These are phyloP conservation scores for Emmelina monodactyla DNA, from an alignment of 2,888 invertebrate genomes.

Conservation along the genomic window DNA sequence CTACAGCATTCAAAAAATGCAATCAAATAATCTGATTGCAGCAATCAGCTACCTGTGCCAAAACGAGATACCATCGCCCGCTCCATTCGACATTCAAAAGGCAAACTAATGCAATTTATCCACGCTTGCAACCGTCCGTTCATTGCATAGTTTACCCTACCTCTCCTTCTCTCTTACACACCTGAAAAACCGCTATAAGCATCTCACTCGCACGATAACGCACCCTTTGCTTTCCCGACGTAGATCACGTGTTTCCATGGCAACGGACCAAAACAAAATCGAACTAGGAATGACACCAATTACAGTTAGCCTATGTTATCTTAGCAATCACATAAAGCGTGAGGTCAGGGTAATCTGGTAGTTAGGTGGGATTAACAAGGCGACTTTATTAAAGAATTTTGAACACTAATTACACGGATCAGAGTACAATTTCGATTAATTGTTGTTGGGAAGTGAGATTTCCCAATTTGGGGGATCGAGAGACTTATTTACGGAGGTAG, in stretches of 20 bases:
- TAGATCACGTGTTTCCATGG: slow-evolving; percentile 46
- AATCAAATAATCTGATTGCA: no score
- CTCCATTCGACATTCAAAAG: slow-evolving; percentile 22
- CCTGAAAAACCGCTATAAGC: slow-evolving; percentile 12
- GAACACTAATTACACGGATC: slow-evolving; percentile 34
- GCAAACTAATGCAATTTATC: slow-evolving; percentile 52
- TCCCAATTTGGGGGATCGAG: no score
- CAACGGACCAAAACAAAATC: slow-evolving; percentile 48
- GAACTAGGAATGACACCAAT: slow-evolving; percentile 28
- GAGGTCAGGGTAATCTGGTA: slow-evolving; percentile 29
- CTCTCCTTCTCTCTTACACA: slow-evolving; percentile 22
- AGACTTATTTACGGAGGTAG: no score
- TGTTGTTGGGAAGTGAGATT: slow-evolving; percentile 19
- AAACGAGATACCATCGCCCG: neutral
- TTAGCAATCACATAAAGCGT: slow-evolving; percentile 18
- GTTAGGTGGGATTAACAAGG: slow-evolving; percentile 19
- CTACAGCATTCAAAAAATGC: no score
- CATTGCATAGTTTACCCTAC: slow-evolving; percentile 41
- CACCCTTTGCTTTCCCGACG: slow-evolving; percentile 41
- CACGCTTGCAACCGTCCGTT: slow-evolving; percentile 36
- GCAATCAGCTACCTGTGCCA: neutral
- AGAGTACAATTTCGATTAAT: slow-evolving; percentile 42
- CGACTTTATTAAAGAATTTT: slow-evolving; percentile 30
- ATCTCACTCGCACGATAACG: slow-evolving; percentile 24
- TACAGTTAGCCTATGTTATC: slow-evolving; percentile 26